Evolutionary conservation across 2,888 invertebrate species (phyloP).

Genomic region (Colostygia pectinataria): DNA sequence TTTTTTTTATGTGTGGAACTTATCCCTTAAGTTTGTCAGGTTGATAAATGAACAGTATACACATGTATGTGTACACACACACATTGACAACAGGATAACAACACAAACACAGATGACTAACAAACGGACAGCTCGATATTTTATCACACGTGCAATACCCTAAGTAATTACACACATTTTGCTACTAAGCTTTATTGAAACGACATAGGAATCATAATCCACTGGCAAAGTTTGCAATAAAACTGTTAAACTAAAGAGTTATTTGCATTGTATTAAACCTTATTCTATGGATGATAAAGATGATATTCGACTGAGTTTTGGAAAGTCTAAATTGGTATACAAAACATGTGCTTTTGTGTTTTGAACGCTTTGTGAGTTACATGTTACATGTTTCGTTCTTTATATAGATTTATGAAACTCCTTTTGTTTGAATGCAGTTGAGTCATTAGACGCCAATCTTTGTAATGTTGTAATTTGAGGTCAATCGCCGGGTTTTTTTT

Average conservation of each 20-base stretch:
- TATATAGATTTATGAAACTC: conserved; percentile 32
- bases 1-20: no score
- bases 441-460: conserved; percentile 22
- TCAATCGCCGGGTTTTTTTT: neutral
- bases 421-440: conserved; percentile 28
- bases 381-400: conserved; percentile 27
- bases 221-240: neutral
- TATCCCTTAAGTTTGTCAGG: no score
- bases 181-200: neutral
- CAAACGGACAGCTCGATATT: conserved; percentile 20
- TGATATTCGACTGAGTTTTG: conserved; percentile 7
- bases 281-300: neutral
- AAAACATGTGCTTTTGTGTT: conserved; percentile 24
- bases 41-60: no score
- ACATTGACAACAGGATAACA: conserved; percentile 1
- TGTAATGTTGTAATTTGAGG: conserved; percentile 8
- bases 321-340: neutral
- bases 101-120: conserved; percentile 20
- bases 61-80: neutral
- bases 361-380: conserved; percentile 30
- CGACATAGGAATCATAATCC: conserved; percentile 1
- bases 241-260: conserved; percentile 4
- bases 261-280: neutral
- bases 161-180: neutral
- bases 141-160: conserved; percentile 21